A percentile compares a stretch with the other conserved stretches of the same genome.
Conservation (phyloP, 2,888 invertebrate species). For the Alloscopus bannaensis region DNA sequence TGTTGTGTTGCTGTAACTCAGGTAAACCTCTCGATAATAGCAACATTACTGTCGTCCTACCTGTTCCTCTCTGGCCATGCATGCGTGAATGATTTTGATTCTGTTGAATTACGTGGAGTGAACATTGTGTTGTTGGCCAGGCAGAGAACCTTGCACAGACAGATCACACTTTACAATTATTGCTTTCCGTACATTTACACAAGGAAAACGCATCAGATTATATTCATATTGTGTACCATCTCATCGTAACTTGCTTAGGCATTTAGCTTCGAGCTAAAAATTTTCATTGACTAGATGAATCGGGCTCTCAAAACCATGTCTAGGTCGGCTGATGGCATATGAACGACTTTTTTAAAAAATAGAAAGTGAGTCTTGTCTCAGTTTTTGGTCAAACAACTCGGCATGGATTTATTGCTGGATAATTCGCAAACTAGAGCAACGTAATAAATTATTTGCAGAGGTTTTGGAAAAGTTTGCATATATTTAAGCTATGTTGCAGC, state of each 20-base stretch:
- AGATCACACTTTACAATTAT: slow-evolving; percentile 38
- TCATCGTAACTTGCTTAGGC: background rate
- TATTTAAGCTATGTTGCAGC: too few species aligned
- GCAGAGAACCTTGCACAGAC: too few species aligned
- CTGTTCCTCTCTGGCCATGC: slow-evolving; percentile 41
- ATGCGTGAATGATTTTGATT: slow-evolving; percentile 59
- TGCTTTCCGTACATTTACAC: slow-evolving; percentile 37
- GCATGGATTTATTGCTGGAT: too few species aligned
- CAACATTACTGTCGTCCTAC: slow-evolving; percentile 43
- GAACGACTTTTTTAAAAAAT: slow-evolving; percentile 47
- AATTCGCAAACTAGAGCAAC: too few species aligned
- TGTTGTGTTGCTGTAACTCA: slow-evolving; percentile 41
- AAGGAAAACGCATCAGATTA: too few species aligned
- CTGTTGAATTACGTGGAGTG: slow-evolving; percentile 15
- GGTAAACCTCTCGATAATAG: slow-evolving; percentile 41
- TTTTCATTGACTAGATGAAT: slow-evolving; percentile 51
- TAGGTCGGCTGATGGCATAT: slow-evolving; percentile 58
- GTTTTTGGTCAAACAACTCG: slow-evolving; percentile 5
- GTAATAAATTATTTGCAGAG: too few species aligned
- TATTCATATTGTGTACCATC: background rate
- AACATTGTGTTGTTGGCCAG: slow-evolving; percentile 43
- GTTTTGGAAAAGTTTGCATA: too few species aligned
- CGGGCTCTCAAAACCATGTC: slow-evolving; percentile 62
- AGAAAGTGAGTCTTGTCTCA: slow-evolving; percentile 52
- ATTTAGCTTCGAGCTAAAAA: slow-evolving; percentile 56